A percentile compares a stretch with the other conserved stretches of the same genome.
These are phyloP conservation scores for Lethrus apterus DNA, from an alignment of 1,140 invertebrate genomes.

Conservation along the genomic window DNA sequence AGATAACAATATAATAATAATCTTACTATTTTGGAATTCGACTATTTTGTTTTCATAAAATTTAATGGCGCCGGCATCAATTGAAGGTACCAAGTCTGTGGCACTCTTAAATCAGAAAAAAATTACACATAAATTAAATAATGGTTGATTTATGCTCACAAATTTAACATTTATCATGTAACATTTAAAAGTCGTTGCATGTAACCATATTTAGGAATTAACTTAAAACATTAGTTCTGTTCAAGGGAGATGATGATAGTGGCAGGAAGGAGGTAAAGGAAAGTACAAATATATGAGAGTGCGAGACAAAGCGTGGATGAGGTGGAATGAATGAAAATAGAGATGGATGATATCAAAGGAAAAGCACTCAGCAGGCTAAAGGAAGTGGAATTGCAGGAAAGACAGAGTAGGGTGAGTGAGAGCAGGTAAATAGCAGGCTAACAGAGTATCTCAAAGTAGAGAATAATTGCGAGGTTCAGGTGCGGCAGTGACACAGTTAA, in stretches of 20 bases:
- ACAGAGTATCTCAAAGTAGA: no score
- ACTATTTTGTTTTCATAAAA: constrained; percentile 33
- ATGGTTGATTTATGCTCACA: not conserved
- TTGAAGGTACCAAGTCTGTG: constrained; percentile 15
- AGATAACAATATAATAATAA: not conserved
- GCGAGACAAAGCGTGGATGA: no score
- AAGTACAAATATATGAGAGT: no score
- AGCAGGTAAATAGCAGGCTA: no score
- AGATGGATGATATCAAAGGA: no score
- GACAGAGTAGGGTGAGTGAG: no score
- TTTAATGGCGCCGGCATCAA: constrained; percentile 29
- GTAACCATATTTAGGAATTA: not conserved
- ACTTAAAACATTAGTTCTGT: not conserved
- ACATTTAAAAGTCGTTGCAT: not conserved
- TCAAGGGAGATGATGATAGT: constrained; percentile 1
- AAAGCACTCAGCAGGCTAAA: no score
- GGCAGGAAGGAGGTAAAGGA: no score
- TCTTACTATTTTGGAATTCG: constrained; percentile 30
- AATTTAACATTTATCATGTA: constrained; percentile 2
- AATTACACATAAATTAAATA: constrained; percentile 4
- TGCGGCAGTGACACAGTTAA: no score
- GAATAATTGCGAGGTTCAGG: no score
- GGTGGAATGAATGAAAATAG: no score
- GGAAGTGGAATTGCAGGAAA: no score
- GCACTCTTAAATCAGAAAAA: constrained; percentile 13